These are phyloP conservation scores for Emberiza fucata DNA, from an alignment of 2,113 vertebrate genomes.

Conservation along the genomic window DNA sequence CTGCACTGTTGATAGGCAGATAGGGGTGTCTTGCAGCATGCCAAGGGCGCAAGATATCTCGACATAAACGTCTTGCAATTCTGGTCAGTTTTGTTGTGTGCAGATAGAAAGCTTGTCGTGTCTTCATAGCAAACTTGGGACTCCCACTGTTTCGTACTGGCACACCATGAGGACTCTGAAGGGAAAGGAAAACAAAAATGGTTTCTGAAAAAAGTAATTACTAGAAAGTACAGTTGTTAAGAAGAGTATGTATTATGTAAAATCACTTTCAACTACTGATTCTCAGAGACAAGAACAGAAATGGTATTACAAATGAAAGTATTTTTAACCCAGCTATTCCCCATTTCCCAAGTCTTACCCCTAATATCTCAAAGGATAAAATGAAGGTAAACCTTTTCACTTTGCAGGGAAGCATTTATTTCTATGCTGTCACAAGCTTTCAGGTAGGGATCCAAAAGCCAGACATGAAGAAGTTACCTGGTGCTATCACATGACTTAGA, in stretches of 20 bases:
- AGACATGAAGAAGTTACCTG: background rate
- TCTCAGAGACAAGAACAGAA: background rate
- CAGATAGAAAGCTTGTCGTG: constrained; percentile 93
- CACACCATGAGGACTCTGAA: constrained; percentile 88
- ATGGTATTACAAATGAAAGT: background rate
- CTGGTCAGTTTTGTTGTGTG: constrained; percentile 88
- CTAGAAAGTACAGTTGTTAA: background rate
- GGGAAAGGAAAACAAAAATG: background rate
- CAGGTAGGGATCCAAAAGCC: background rate
- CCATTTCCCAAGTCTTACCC: background rate
- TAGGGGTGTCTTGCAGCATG: constrained; percentile 90
- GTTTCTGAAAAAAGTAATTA: background rate
- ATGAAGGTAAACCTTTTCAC: background rate
- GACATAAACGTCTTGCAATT: constrained; percentile 88
- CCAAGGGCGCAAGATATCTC: constrained; percentile 87
- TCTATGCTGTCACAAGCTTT: background rate
- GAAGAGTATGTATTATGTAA: background rate
- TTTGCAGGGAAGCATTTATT: background rate
- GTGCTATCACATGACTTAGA: background rate
- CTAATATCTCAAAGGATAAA: background rate
- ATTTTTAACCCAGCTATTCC: background rate
- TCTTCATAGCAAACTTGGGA: constrained; percentile 97
- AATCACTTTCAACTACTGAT: background rate
- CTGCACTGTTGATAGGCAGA: constrained; percentile 89
- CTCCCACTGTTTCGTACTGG: constrained; percentile 88